Conservation (phyloP, 2,797 vertebrate species). For the Lates japonicus region DNA sequence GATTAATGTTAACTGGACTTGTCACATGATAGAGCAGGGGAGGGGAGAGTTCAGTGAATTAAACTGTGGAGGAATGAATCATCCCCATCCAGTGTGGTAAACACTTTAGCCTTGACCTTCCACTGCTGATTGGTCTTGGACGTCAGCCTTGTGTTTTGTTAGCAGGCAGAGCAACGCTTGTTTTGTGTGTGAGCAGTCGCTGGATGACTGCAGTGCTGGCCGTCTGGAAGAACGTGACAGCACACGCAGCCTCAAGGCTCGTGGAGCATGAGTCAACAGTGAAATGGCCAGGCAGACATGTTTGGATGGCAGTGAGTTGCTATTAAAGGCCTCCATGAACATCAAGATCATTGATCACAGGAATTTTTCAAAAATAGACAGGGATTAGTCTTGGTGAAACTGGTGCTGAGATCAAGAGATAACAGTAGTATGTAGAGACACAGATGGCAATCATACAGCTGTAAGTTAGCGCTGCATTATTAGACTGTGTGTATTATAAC, state of each 20-base stretch:
- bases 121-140: constrained; percentile 56
- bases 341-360: constrained; percentile 19
- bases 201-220: constrained; percentile 50
- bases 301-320: constrained; percentile 30
- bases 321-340: constrained; percentile 24
- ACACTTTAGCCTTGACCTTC: constrained; percentile 68
- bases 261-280: constrained; percentile 56
- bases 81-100: constrained; percentile 41
- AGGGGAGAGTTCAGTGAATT: constrained; percentile 32
- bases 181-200: constrained; percentile 38
- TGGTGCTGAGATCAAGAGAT: not conserved
- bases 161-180: constrained; percentile 35
- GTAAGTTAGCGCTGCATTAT: not conserved
- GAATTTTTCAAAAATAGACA: not conserved
- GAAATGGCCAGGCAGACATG: constrained; percentile 36
- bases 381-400: not conserved
- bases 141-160: constrained; percentile 55
- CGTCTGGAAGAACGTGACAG: constrained; percentile 46
- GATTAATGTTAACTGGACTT: constrained; percentile 54
- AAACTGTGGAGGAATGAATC: constrained; percentile 44
- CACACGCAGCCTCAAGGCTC: constrained; percentile 50
- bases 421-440: not conserved
- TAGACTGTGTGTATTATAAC: too few relatives aligned
- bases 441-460: not conserved
- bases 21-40: constrained; percentile 7